Evolutionary conservation across 2,797 vertebrate species (phyloP), one percentile per base, ranked within the genome.

Genomic region (Tolypeutes matacus): DNA sequence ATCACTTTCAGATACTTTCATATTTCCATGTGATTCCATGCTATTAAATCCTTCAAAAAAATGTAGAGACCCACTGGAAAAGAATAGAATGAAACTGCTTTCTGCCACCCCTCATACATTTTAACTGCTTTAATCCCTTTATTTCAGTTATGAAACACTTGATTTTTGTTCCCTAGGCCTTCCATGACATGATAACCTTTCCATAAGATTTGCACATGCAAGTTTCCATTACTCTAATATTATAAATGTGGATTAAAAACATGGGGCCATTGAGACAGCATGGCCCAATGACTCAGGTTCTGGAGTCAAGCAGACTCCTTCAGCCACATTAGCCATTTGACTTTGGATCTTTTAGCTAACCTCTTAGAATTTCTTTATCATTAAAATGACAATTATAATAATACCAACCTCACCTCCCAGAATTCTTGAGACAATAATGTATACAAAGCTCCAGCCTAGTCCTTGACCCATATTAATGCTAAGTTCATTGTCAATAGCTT

Each of bases 11-110:
- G 49, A 93, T 51, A 78, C 12, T 46, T 92, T 70, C 17, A n/a
- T 53, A 93, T 80, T 96, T 94, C 13, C 53, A 27, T 92, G 18
- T 80, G 46, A 75, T 65, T 82, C 46, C 29, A 34, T 72, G 20
- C 65, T 67, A 73, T 81, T 87, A 92, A 87, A 91, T 88, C 1
- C 42, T 96, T 76, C 34, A 83, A 96, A 90, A 90, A 69, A 58
- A 78, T 25, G 51, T 4, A 93, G 60, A 46, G 23, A 7, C 20
- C 25, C 5, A 58, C 27, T 1, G 10, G 42, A 78, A 96, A 94
- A 85, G 11, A 77, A 62, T 8, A 77, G 25, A 42, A 5, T 56
- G 82, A 46, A 83, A 78, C 15, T 42, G 25, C 12, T 93, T 60
- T 78, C 60, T 89, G 31, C 15, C 36, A 84, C 3, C 65, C 42